Percentiles rank a stretch among this genome's conserved stretches.
These are phyloP conservation scores for Drosophila takahashii DNA, from an alignment of 1,140 invertebrate species.

Conservation along the genomic window DNA sequence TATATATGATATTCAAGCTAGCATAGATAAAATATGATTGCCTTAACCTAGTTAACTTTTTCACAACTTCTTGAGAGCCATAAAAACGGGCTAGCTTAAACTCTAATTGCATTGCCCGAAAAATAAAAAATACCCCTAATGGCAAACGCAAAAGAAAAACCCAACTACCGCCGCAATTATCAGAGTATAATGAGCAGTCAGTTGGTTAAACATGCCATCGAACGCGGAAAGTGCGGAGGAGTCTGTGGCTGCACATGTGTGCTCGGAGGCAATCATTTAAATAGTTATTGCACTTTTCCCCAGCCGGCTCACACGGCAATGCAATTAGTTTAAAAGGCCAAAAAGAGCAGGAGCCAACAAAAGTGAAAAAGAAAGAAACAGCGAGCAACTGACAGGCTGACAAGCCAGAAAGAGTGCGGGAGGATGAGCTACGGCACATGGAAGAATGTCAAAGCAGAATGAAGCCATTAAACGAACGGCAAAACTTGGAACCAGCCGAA, in stretches of 20 bases:
- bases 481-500: slow-evolving; percentile 57
- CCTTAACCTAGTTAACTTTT: neutral
- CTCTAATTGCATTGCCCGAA: neutral
- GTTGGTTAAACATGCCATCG: slow-evolving; percentile 26
- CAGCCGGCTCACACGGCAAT: slow-evolving; percentile 59
- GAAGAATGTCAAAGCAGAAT: slow-evolving; percentile 80
- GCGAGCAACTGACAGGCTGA: slow-evolving; percentile 59
- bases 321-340: slow-evolving; percentile 81
- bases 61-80: neutral
- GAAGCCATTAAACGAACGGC: slow-evolving; percentile 80
- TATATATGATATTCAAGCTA: too few species aligned
- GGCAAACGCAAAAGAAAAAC: neutral
- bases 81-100: neutral
- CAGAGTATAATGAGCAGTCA: slow-evolving; percentile 27
- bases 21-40: neutral
- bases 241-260: slow-evolving; percentile 29
- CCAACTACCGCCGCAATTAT: neutral
- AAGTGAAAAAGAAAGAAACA: slow-evolving; percentile 12
- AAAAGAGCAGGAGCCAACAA: slow-evolving; percentile 38
- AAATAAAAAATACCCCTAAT: neutral
- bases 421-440: slow-evolving; percentile 51
- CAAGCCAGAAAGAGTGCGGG: slow-evolving; percentile 37
- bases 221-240: slow-evolving; percentile 32
- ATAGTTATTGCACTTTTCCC: slow-evolving; percentile 79
- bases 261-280: slow-evolving; percentile 70